Evolutionary conservation across 2,888 invertebrate genomes (phyloP).

Genomic region (Sialis fuliginosa): DNA sequence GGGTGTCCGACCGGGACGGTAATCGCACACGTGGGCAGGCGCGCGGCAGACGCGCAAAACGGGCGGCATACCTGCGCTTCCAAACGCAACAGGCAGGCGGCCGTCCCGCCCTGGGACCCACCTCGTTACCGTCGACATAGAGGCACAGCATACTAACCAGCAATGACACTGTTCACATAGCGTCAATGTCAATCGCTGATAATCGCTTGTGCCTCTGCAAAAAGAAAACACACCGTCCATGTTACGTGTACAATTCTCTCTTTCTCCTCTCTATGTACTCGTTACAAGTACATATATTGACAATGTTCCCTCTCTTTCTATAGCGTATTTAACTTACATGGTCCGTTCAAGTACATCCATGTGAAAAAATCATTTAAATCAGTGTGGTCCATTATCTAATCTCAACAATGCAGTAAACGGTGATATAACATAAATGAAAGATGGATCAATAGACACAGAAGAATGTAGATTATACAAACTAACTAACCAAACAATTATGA

Average conservation of each 20-base stretch:
- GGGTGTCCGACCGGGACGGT: background rate
- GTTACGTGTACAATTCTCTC: slow-evolving; percentile 13
- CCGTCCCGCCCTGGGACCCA: slow-evolving; percentile 1
- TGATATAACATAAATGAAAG: too few species aligned
- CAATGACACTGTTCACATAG: slow-evolving; percentile 4
- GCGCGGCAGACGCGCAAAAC: background rate
- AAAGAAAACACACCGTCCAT: slow-evolving; percentile 23
- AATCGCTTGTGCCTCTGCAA: slow-evolving; percentile 28
- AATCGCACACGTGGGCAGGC: background rate
- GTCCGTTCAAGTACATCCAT: too few species aligned
- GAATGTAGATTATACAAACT: too few species aligned
- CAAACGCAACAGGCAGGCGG: slow-evolving; percentile 6
- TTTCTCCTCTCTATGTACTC: too few species aligned
- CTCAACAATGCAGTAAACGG: too few species aligned
- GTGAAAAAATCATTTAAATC: too few species aligned
- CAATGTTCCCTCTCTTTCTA: too few species aligned
- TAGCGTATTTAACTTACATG: too few species aligned
- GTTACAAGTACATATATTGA: too few species aligned
- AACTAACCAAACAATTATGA: too few species aligned
- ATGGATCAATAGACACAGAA: too few species aligned
- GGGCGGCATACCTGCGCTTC: slow-evolving; percentile 9
- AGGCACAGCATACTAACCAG: slow-evolving; percentile 6
- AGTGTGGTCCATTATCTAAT: too few species aligned
- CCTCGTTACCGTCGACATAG: background rate
- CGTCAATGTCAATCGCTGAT: slow-evolving; percentile 17